Percentiles rank a stretch among this genome's conserved stretches.
Evolutionary conservation across 2,113 vertebrate species (phyloP).

Genomic region (Siniperca knerii): DNA sequence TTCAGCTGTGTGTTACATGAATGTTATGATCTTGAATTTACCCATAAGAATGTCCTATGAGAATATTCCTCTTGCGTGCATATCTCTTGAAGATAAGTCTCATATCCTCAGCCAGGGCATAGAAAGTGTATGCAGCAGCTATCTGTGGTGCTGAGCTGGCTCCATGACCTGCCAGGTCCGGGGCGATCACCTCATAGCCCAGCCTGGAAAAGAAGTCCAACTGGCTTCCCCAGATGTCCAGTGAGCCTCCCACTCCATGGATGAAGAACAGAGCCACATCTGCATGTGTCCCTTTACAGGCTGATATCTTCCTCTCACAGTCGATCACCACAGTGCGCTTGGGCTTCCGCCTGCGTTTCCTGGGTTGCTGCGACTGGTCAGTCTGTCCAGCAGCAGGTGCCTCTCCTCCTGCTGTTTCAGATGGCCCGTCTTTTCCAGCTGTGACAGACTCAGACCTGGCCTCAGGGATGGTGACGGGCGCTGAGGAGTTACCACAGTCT

Average conservation of each 20-base stretch:
- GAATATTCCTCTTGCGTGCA: conserved; percentile 92
- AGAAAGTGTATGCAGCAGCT: conserved; percentile 95
- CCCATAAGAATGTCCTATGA: conserved; percentile 96
- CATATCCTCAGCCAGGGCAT: conserved; percentile 94
- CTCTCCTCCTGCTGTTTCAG: conserved; percentile 40
- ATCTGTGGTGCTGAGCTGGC: conserved; percentile 92
- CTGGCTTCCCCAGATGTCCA: conserved; percentile 97
- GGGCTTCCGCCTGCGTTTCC: conserved; percentile 84
- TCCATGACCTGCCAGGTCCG: conserved; percentile 92
- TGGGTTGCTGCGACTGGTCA: conserved; percentile 56
- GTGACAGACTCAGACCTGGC: conserved; percentile 10
- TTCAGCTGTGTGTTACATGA: background rate
- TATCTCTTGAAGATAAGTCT: conserved; percentile 93
- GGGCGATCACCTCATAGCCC: conserved; percentile 96
- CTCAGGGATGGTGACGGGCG: background rate
- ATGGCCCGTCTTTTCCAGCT: conserved; percentile 47
- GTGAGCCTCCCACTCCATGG: conserved; percentile 94
- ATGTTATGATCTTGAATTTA: conserved; percentile 69
- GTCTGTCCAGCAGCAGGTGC: conserved; percentile 25
- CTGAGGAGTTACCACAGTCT: conserved; percentile 53
- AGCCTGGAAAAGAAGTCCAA: conserved; percentile 92
- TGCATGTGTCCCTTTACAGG: conserved; percentile 90
- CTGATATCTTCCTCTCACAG: conserved; percentile 89
- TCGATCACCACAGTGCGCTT: conserved; percentile 92
- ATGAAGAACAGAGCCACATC: conserved; percentile 97